These are phyloP conservation scores for Habropoda laboriosa DNA, from an alignment of 1,140 invertebrate genomes.

Conservation along the genomic window DNA sequence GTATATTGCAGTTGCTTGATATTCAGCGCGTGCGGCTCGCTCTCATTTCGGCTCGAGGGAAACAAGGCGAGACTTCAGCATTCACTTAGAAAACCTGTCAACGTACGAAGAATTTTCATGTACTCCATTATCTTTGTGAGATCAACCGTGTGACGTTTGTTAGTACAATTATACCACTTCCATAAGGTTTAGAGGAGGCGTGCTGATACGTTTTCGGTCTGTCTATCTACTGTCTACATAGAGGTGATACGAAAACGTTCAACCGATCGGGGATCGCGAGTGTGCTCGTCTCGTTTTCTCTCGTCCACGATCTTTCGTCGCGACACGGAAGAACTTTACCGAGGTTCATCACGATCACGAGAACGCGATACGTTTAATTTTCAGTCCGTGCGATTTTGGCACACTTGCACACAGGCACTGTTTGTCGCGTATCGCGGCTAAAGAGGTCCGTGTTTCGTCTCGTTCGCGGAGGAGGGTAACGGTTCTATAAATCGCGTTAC, in stretches of 20 bases:
- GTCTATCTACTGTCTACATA: too few relatives aligned
- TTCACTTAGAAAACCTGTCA: slow-evolving; percentile 82
- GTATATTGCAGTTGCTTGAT: slow-evolving; percentile 70
- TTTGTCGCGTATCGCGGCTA: too few relatives aligned
- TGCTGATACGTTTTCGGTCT: background rate
- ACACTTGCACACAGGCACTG: too few relatives aligned
- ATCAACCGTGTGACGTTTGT: slow-evolving; percentile 39
- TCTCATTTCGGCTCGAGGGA: slow-evolving; percentile 72
- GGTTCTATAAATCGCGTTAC: background rate
- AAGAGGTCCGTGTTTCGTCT: too few relatives aligned
- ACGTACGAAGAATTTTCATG: slow-evolving; percentile 78
- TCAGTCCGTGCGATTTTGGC: too few relatives aligned
- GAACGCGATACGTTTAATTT: too few relatives aligned
- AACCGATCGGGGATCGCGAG: too few relatives aligned
- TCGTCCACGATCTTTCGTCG: too few relatives aligned
- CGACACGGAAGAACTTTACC: background rate
- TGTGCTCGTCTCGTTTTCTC: too few relatives aligned
- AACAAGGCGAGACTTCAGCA: slow-evolving; percentile 76
- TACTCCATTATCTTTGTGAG: slow-evolving; percentile 55
- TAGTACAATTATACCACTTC: slow-evolving; percentile 58
- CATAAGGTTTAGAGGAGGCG: slow-evolving; percentile 1
- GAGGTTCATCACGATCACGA: background rate
- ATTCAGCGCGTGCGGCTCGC: slow-evolving; percentile 73
- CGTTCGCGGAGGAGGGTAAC: too few relatives aligned
- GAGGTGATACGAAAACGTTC: background rate